Conservation (phyloP, 1,140 invertebrate species). For the Drosophila parabipectinata region DNA sequence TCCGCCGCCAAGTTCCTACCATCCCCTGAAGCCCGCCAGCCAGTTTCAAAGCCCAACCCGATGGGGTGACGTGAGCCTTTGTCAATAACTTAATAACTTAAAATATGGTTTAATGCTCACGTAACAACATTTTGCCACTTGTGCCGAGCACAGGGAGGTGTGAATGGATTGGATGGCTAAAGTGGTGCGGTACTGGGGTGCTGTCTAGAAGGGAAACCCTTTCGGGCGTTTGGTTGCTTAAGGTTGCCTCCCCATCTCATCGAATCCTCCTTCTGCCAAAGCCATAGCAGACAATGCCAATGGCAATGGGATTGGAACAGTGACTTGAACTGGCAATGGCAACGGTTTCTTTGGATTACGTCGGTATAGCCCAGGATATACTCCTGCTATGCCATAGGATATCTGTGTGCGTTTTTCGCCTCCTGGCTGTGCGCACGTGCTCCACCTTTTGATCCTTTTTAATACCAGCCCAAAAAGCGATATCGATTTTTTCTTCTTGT, state of each 20-base stretch:
- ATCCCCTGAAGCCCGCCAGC: not conserved
- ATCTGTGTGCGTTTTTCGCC: conserved; percentile 35
- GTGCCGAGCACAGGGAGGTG: conserved; percentile 67
- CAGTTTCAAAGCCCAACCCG: conserved; percentile 3
- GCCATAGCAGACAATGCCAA: conserved; percentile 38
- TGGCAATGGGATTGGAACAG: conserved; percentile 30
- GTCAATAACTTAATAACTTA: conserved; percentile 83
- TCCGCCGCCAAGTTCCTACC: conserved; percentile 47
- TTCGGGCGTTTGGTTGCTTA: conserved; percentile 29
- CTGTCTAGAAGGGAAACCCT: not conserved
- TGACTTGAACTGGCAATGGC: conserved; percentile 34
- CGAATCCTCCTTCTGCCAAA: conserved; percentile 19
- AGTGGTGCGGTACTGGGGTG: conserved; percentile 10
- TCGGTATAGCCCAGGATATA: conserved; percentile 40
- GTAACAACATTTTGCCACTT: conserved; percentile 82
- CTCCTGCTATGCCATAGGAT: conserved; percentile 17
- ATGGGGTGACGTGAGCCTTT: conserved; percentile 78
- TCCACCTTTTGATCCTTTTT: conserved; percentile 73
- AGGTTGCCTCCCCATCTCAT: conserved; percentile 29
- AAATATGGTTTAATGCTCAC: conserved; percentile 82
- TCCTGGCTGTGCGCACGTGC: conserved; percentile 60
- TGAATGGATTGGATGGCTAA: conserved; percentile 17
- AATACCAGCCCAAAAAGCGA: conserved; percentile 58
- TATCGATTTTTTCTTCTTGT: conserved; percentile 65
- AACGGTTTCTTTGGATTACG: conserved; percentile 51